A percentile compares a stretch with the other conserved stretches of the same genome.
Conservation (phyloP, 2,888 invertebrate genomes). For the Parnassius orleans region DNA sequence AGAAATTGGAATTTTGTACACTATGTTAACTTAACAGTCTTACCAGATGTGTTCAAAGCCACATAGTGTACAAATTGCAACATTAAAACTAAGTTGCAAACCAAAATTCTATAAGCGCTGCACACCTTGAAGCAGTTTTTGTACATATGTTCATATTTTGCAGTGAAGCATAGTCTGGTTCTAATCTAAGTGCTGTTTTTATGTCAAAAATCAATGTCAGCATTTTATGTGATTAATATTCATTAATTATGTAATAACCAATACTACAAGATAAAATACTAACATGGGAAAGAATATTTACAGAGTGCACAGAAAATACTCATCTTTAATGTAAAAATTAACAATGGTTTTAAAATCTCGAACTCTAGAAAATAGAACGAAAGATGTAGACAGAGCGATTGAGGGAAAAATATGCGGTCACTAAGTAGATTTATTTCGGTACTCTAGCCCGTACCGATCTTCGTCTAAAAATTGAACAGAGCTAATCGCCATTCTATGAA, state of each 20-base stretch:
- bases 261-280: conserved; percentile 9
- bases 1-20: background rate
- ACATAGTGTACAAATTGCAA: conserved; percentile 21
- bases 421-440: conserved; percentile 21
- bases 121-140: conserved; percentile 25
- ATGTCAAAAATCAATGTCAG: conserved; percentile 9
- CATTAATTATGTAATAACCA: background rate
- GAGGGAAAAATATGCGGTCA: conserved; percentile 12
- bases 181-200: conserved; percentile 20
- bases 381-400: conserved; percentile 22
- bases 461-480: conserved; percentile 12
- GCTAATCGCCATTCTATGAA: conserved; percentile 45
- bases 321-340: conserved; percentile 7
- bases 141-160: conserved; percentile 22
- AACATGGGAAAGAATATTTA: conserved; percentile 19
- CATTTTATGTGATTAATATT: conserved; percentile 5
- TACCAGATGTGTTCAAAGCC: conserved; percentile 1
- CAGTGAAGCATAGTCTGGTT: conserved; percentile 19
- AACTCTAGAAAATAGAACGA: conserved; percentile 25
- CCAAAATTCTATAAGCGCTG: conserved; percentile 22
- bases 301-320: conserved; percentile 11
- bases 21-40: conserved; percentile 6
- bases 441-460: conserved; percentile 12
- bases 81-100: conserved; percentile 13
- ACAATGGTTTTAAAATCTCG: conserved; percentile 23